phyloP scores from a whole-genome alignment of 2,797 vertebrate species.

The Coregonus ussuriensis region DNA sequence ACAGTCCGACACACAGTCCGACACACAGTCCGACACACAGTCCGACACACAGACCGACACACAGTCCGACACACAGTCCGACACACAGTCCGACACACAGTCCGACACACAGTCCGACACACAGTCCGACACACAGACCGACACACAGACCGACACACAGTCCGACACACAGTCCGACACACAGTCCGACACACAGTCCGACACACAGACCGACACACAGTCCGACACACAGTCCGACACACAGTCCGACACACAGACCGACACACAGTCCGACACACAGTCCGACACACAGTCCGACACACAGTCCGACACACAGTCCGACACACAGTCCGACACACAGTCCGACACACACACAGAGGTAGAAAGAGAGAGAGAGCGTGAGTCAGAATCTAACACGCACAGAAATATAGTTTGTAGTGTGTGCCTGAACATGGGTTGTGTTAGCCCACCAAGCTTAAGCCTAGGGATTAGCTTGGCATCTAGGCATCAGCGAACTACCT shows the following conservation, averaged over 20 bases:
- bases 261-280: neutral
- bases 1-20: neutral
- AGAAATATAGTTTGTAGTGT: neutral
- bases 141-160: no score
- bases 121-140: no score
- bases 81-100: no score
- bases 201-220: neutral
- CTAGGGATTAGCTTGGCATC: no score
- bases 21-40: neutral
- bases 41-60: no score
- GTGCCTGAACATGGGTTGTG: neutral
- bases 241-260: neutral
- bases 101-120: no score
- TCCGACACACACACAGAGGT: neutral
- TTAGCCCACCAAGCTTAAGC: neutral
- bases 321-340: neutral
- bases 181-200: no score
- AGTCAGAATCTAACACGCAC: neutral
- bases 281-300: neutral
- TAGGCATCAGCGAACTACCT: neutral
- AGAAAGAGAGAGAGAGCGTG: neutral
- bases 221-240: neutral
- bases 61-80: no score
- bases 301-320: neutral
- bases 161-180: no score